Conservation (phyloP, 2,888 invertebrate genomes). For the Gari tellinella region DNA sequence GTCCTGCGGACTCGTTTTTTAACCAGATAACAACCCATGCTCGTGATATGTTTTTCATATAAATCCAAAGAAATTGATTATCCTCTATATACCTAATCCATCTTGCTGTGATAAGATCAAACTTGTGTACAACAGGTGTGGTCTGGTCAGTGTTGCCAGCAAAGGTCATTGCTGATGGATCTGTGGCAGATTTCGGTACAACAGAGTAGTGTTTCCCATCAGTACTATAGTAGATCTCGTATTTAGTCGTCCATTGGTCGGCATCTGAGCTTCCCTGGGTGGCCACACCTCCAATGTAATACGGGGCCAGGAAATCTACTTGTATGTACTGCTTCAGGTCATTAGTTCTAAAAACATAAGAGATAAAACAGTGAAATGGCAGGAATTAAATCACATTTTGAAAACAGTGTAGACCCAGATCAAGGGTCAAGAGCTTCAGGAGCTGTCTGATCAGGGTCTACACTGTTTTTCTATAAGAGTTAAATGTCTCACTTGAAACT, state of each 20-base stretch:
- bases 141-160: slow-evolving; percentile 63
- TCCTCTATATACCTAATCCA: slow-evolving; percentile 71
- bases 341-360: slow-evolving; percentile 45
- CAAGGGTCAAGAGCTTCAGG: too few species aligned
- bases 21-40: too few species aligned
- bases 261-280: slow-evolving; percentile 65
- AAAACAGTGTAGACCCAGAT: too few species aligned
- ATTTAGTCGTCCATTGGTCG: slow-evolving; percentile 67
- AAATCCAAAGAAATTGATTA: too few species aligned
- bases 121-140: slow-evolving; percentile 61
- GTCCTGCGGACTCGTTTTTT: too few species aligned
- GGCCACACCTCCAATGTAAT: slow-evolving; percentile 64
- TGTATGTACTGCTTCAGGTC: slow-evolving; percentile 68
- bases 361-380: background rate
- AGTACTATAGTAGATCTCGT: slow-evolving; percentile 68
- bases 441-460: too few species aligned
- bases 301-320: slow-evolving; percentile 65
- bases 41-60: too few species aligned
- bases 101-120: slow-evolving; percentile 65
- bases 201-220: slow-evolving; percentile 67
- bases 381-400: too few species aligned
- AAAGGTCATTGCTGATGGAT: slow-evolving; percentile 60
- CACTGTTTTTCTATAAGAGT: too few species aligned
- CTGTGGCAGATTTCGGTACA: slow-evolving; percentile 55
- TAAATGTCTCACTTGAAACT: too few species aligned